Evolutionary conservation across 2,113 vertebrate species (phyloP), one percentile per base, ranked within the genome.

Genomic region (Meriones unguiculatus): DNA sequence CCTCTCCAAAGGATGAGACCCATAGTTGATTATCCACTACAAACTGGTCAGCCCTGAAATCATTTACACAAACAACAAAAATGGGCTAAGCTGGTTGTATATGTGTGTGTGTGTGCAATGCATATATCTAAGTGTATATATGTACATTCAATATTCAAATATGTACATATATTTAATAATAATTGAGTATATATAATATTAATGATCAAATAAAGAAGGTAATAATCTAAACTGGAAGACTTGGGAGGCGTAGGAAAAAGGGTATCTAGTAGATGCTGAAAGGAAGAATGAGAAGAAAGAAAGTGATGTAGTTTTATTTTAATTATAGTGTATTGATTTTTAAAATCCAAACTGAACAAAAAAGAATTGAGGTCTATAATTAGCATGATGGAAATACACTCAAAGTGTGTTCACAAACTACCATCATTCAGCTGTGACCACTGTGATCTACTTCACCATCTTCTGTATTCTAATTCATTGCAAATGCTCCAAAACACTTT

Each of bases 391-490:
- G 57, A 54, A 87, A 91, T 14, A 84, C 50, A 77, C 81, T 88
- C 35, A 88, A 84, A 88, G n/a, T 72, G 13, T 64, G 57, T 80
- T 89, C 4, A 82, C 46, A 62, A 50, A 7, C n/a, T 91, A 5
- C 5, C n/a, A 14, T 89, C 41, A 7, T 5, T 85, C 46, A 22
- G 32, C 50, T 11, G 13, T 3, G 28, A 8, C 62, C 9, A 15
- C 0, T 3, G 0, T 87, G 17, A n/a, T 38, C n/a, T 87, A 10
- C 32, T 30, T 46, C 4, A 25, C 9, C 2, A 7, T 4, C 3
- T 5, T 50, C 28, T 76, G 22, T 46, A 28, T 7, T 35, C 28
- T 87, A 5, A 17, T n/a, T 64, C 30, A 28, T 12, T n/a, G 5
- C 3, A 59, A 41, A 4, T 14, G 3, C 11, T 54, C 8, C 12